A percentile compares a stretch with the other conserved stretches of the same genome.
These are phyloP conservation scores for Artibeus jamaicensis DNA, from an alignment of 2,797 vertebrate species.

Conservation along the genomic window DNA sequence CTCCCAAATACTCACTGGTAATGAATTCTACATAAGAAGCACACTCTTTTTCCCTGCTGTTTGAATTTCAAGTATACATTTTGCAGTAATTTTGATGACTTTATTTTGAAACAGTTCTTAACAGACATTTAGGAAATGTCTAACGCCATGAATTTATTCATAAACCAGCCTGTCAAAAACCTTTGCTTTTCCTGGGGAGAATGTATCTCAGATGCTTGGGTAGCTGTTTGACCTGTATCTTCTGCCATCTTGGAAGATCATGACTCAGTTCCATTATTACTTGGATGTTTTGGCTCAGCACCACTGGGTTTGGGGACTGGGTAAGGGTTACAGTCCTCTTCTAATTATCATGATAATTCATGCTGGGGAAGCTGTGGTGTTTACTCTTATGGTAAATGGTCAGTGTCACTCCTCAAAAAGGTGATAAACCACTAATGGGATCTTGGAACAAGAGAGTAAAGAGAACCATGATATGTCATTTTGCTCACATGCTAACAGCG, in stretches of 20 bases:
- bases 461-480: background rate
- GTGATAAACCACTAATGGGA: background rate
- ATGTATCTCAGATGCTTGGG: background rate
- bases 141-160: conserved; percentile 73
- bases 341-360: background rate
- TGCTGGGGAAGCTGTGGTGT: background rate
- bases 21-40: conserved; percentile 66
- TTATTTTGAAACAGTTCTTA: conserved; percentile 70
- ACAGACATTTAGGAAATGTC: conserved; percentile 69
- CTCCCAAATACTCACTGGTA: conserved; percentile 52
- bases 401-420: background rate
- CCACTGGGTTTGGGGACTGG: background rate
- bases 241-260: background rate
- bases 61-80: conserved; percentile 71
- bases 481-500: background rate
- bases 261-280: background rate
- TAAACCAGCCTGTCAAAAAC: conserved; percentile 62
- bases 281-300: background rate
- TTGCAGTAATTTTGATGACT: conserved; percentile 74
- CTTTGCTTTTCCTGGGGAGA: background rate
- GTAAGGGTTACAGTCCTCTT: background rate
- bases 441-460: background rate
- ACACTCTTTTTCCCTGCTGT: conserved; percentile 41
- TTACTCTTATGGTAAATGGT: background rate
- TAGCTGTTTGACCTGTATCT: background rate